phyloP scores from a whole-genome alignment of 2,888 invertebrate genomes.

The Apeira syringaria region DNA sequence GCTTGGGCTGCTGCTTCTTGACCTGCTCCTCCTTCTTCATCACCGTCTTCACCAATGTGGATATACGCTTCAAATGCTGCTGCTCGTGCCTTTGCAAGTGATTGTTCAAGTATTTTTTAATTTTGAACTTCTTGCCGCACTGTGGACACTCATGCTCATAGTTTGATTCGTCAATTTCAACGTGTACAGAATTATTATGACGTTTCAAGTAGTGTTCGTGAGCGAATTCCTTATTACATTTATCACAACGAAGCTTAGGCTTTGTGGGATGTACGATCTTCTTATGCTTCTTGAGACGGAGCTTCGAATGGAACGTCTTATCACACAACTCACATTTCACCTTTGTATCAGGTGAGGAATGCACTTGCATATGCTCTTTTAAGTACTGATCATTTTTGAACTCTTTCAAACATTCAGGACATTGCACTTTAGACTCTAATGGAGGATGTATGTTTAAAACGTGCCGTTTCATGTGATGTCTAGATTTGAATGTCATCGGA shows the following conservation, averaged over 20 bases:
- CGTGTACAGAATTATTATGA: conserved; percentile 67
- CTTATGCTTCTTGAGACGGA: conserved; percentile 73
- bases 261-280: conserved; percentile 73
- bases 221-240: conserved; percentile 73
- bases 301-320: conserved; percentile 67
- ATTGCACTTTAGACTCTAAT: conserved; percentile 70
- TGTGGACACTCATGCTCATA: conserved; percentile 69
- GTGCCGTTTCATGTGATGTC: conserved; percentile 75
- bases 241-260: conserved; percentile 67
- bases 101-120: conserved; percentile 68
- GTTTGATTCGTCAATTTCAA: conserved; percentile 64
- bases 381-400: conserved; percentile 77
- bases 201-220: conserved; percentile 69
- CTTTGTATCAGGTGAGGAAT: conserved; percentile 65
- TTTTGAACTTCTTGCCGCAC: conserved; percentile 73
- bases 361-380: conserved; percentile 75
- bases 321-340: conserved; percentile 74
- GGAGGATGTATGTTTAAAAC: conserved; percentile 75
- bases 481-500: conserved; percentile 71
- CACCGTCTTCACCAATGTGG: conserved; percentile 73
- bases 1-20: conserved; percentile 34
- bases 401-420: conserved; percentile 72
- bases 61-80: conserved; percentile 70
- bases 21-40: conserved; percentile 55
- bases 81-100: conserved; percentile 74